Percentiles rank a stretch among this genome's conserved stretches.
Conservation (phyloP, 2,113 vertebrate species). For the Cephalopholis sonnerati region DNA sequence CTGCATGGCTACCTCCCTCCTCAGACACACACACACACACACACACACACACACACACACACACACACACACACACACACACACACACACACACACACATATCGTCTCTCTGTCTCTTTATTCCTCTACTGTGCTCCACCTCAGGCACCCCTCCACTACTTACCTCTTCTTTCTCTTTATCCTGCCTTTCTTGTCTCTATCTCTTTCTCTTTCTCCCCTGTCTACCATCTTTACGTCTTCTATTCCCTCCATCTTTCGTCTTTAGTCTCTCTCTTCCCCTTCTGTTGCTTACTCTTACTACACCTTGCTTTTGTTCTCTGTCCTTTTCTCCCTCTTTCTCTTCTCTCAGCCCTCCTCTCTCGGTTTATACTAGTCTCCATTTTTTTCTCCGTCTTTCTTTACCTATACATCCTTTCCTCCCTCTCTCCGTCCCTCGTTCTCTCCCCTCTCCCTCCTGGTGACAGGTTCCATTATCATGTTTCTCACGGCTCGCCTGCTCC, state of each 20-base stretch:
- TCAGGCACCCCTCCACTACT: conserved; percentile 18
- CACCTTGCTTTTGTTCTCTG: neutral
- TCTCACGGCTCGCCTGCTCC: conserved; percentile 75
- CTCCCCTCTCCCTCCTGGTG: conserved; percentile 50
- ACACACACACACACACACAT: conserved; percentile 26
- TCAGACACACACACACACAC: conserved; percentile 19
- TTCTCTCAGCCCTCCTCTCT: conserved; percentile 9
- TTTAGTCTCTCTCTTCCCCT: neutral
- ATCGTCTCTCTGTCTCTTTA: conserved; percentile 7
- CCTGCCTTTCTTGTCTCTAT: neutral
- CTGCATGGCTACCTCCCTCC: conserved; percentile 61
- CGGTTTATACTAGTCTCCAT: conserved; percentile 14
- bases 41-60: conserved; percentile 23
- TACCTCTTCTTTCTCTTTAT: conserved; percentile 2
- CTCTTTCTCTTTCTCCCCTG: neutral
- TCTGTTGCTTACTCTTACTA: neutral
- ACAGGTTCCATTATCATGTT: conserved; percentile 83
- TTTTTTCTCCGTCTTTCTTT: conserved; percentile 24
- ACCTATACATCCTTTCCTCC: conserved; percentile 32
- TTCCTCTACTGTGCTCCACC: conserved; percentile 36
- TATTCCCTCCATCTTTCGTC: too few species aligned
- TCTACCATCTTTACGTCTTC: neutral
- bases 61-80: conserved; percentile 19
- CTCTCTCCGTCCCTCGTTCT: neutral
- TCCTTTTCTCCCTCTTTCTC: neutral